These are phyloP conservation scores for Pseudorasbora parva DNA, from an alignment of 2,113 vertebrate genomes.

Conservation along the genomic window DNA sequence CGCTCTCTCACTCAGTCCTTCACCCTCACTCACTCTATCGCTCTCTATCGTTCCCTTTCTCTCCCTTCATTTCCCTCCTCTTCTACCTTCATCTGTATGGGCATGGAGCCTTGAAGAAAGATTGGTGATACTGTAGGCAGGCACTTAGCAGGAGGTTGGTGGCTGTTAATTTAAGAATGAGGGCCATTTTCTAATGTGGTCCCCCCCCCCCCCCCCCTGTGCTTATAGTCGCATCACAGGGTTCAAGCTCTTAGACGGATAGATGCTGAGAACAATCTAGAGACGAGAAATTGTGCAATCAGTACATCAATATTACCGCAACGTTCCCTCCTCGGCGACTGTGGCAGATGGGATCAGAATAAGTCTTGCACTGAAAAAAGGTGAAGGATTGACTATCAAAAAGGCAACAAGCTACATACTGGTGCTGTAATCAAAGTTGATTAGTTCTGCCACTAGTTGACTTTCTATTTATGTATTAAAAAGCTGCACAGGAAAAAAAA, in stretches of 20 bases:
- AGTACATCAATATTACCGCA: neutral
- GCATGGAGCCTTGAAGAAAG: neutral
- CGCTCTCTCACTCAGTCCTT: neutral
- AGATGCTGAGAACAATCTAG: constrained; percentile 4
- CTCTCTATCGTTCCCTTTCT: neutral
- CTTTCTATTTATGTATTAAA: neutral
- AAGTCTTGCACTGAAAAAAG: neutral
- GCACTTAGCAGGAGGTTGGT: constrained; percentile 38
- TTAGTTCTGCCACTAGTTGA: neutral
- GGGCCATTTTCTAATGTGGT: constrained; percentile 53
- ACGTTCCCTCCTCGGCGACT: neutral
- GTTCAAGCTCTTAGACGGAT: constrained; percentile 6
- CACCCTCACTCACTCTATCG: constrained; percentile 7
- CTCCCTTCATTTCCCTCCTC: neutral
- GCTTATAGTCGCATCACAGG: constrained; percentile 6
- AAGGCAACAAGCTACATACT: neutral
- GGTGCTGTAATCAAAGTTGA: neutral
- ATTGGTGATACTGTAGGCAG: neutral
- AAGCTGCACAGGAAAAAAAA: no score
- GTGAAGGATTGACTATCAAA: neutral
- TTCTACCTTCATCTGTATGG: constrained; percentile 31
- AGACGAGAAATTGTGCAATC: constrained; percentile 9
- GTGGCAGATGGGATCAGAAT: neutral
- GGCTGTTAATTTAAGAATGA: constrained; percentile 47
- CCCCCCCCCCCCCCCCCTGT: neutral